Evolutionary conservation across 1,140 invertebrate species (phyloP).

Genomic region (Drosophila grimshawi): DNA sequence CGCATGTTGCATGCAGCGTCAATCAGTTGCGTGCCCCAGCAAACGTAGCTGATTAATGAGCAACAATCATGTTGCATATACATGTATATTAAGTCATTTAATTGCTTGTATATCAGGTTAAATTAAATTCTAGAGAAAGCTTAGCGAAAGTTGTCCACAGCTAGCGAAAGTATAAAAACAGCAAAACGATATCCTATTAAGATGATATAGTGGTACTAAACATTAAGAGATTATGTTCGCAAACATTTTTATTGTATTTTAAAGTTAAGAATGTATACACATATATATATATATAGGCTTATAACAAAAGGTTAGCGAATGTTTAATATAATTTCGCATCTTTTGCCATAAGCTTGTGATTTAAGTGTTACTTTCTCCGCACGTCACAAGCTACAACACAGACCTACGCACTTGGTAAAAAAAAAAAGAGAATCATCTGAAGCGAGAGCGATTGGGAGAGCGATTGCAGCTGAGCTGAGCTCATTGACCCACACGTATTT

Average conservation of each 20-base stretch:
- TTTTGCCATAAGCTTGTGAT: constrained; percentile 11
- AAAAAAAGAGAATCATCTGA: background rate
- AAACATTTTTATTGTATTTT: too few relatives aligned
- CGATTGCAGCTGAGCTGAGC: constrained; percentile 53
- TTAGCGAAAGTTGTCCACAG: background rate
- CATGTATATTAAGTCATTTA: constrained; percentile 6
- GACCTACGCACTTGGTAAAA: constrained; percentile 17
- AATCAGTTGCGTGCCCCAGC: constrained; percentile 51
- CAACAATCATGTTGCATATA: constrained; percentile 5
- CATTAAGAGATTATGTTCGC: too few relatives aligned
- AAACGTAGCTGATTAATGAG: constrained; percentile 63
- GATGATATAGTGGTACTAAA: too few relatives aligned
- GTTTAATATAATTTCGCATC: too few relatives aligned
- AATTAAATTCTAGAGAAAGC: constrained; percentile 2
- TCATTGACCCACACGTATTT: constrained; percentile 77
- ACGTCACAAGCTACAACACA: constrained; percentile 7
- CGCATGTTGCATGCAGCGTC: constrained; percentile 48
- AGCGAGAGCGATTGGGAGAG: background rate
- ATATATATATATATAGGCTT: too few relatives aligned
- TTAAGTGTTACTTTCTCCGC: constrained; percentile 29
- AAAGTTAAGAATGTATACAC: too few relatives aligned
- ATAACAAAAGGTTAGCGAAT: background rate
- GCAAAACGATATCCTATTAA: too few relatives aligned
- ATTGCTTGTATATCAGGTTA: background rate
- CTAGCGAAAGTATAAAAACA: too few relatives aligned